Evolutionary conservation across 2,888 invertebrate species (phyloP).

Genomic region (Morinoia aosen): DNA sequence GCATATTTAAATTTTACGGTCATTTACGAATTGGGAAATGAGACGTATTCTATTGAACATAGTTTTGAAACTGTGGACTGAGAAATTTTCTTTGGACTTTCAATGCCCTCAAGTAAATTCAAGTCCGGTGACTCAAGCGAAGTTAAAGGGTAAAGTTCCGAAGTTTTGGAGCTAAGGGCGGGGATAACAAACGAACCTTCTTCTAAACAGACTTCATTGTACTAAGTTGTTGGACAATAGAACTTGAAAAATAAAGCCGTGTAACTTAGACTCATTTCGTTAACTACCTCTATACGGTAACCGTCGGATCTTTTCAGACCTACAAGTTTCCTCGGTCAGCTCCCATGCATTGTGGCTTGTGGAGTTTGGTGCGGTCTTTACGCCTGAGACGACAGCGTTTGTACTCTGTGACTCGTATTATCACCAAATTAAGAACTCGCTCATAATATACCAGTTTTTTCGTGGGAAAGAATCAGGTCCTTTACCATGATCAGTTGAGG

Average conservation of each 20-base stretch:
- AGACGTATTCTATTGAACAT: neutral
- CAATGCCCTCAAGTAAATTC: slow-evolving; percentile 8
- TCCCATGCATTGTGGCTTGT: neutral
- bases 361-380: neutral
- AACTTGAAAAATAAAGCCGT: slow-evolving; percentile 31
- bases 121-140: neutral
- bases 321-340: neutral
- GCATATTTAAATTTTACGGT: neutral
- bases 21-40: neutral
- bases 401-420: neutral
- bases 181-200: slow-evolving; percentile 40
- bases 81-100: neutral
- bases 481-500: too few relatives aligned
- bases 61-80: neutral
- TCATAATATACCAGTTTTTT: neutral
- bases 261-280: slow-evolving; percentile 45
- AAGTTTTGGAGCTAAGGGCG: slow-evolving; percentile 24
- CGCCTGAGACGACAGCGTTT: neutral
- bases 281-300: neutral
- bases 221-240: slow-evolving; percentile 20
- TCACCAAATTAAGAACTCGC: neutral
- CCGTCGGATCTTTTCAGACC: neutral
- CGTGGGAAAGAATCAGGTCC: too few relatives aligned
- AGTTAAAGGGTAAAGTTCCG: neutral
- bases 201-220: slow-evolving; percentile 48